Conservation (phyloP, 2,113 vertebrate species). For the Brachyistius frenatus region DNA sequence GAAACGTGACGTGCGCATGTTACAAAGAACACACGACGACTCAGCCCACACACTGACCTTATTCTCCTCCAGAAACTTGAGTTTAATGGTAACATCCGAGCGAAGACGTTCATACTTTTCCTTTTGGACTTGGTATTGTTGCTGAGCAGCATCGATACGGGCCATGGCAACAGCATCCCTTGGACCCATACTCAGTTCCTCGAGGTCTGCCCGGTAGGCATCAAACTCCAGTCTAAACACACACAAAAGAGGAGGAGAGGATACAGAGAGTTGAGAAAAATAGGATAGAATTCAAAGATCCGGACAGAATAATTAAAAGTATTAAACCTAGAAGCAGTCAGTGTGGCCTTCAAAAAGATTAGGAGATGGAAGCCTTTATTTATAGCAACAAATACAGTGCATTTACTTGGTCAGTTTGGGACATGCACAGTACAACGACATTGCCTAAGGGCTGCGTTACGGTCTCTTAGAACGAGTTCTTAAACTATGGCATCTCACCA, state of each 20-base stretch:
- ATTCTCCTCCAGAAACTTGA: slow-evolving; percentile 98
- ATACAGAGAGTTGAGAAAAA: not conserved
- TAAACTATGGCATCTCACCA: not conserved
- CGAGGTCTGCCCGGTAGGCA: slow-evolving; percentile 95
- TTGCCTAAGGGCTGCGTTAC: too few species aligned
- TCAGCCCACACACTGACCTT: slow-evolving; percentile 83
- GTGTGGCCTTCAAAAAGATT: too few species aligned
- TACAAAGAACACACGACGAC: not conserved
- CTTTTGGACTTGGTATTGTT: slow-evolving; percentile 93
- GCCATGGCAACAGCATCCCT: slow-evolving; percentile 89
- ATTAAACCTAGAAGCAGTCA: not conserved
- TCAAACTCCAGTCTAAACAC: slow-evolving; percentile 92
- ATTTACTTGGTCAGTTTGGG: not conserved
- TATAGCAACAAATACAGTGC: too few species aligned
- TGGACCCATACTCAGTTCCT: slow-evolving; percentile 93
- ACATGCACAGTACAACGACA: too few species aligned
- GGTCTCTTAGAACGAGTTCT: too few species aligned
- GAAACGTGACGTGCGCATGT: not conserved
- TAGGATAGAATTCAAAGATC: not conserved
- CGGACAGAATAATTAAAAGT: not conserved
- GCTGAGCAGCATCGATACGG: slow-evolving; percentile 91
- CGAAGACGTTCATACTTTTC: slow-evolving; percentile 96
- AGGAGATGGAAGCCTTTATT: too few species aligned
- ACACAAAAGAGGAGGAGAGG: not conserved
- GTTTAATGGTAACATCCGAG: slow-evolving; percentile 94